Percentiles rank a stretch among this genome's conserved stretches.
These are phyloP conservation scores for Ganaspis sp. DNA, from an alignment of 1,140 invertebrate genomes.

Conservation along the genomic window DNA sequence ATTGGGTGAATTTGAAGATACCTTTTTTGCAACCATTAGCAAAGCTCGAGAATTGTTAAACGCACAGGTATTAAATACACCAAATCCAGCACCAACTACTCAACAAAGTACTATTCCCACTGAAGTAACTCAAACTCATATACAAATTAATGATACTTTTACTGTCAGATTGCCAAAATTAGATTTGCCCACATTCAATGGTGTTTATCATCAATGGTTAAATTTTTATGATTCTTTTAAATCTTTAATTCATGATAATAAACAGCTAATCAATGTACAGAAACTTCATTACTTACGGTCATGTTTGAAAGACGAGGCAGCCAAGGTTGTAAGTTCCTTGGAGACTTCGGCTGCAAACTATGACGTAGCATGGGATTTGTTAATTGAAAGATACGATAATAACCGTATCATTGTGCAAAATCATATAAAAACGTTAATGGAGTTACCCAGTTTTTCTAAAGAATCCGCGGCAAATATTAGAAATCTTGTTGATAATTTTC, in stretches of 20 bases:
- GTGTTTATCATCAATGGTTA: slow-evolving; percentile 8
- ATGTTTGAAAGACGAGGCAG: slow-evolving; percentile 48
- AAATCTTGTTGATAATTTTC: slow-evolving; percentile 41
- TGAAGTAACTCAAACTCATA: no score
- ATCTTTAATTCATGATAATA: slow-evolving; percentile 17
- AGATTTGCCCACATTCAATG: slow-evolving; percentile 12
- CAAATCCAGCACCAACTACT: no score
- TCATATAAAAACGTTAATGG: slow-evolving; percentile 55
- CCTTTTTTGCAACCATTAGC: no score
- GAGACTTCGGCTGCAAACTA: slow-evolving; percentile 54
- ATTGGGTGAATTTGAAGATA: no score
- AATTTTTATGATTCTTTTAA: slow-evolving; percentile 34
- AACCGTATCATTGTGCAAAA: slow-evolving; percentile 52
- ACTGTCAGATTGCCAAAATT: background rate
- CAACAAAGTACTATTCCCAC: no score
- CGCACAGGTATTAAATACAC: no score
- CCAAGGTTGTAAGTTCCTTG: slow-evolving; percentile 48
- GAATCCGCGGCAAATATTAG: slow-evolving; percentile 43
- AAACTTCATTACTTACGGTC: slow-evolving; percentile 62
- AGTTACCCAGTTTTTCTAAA: slow-evolving; percentile 36
- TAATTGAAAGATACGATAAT: slow-evolving; percentile 59
- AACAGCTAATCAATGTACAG: slow-evolving; percentile 33
- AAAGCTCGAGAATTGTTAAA: no score
- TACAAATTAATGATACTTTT: no score
- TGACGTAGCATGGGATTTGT: slow-evolving; percentile 52